Conservation (phyloP, 2,797 vertebrate species). For the Tiaroga cobitis region DNA sequence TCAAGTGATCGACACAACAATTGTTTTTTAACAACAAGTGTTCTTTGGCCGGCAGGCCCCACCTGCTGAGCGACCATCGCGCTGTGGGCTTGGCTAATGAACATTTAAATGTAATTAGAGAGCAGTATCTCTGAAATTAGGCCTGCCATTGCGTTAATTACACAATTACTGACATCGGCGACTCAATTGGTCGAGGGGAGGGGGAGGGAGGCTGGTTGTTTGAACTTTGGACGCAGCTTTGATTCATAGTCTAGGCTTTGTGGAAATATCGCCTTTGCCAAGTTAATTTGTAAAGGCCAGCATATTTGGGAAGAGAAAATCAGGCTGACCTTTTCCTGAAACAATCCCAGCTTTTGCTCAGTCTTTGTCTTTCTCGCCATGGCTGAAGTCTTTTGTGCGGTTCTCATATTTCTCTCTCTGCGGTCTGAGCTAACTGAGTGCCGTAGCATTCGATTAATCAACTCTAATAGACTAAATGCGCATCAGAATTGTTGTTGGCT, state of each 20-base stretch:
- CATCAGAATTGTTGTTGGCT: conserved; percentile 51
- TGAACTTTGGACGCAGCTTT: conserved; percentile 79
- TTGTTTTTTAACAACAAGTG: conserved; percentile 73
- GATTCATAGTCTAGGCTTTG: conserved; percentile 82
- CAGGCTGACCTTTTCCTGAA: conserved; percentile 82
- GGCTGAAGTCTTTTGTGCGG: conserved; percentile 50
- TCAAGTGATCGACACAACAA: conserved; percentile 77
- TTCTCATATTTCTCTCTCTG: conserved; percentile 25
- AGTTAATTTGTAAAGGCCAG: conserved; percentile 87
- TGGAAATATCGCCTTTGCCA: conserved; percentile 82
- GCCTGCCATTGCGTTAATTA: conserved; percentile 83
- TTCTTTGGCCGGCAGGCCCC: conserved; percentile 67
- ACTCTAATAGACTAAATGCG: conserved; percentile 54
- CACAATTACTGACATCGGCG: conserved; percentile 83
- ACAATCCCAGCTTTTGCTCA: conserved; percentile 71
- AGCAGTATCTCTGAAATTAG: conserved; percentile 80
- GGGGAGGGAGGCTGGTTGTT: conserved; percentile 66
- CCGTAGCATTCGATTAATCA: conserved; percentile 50
- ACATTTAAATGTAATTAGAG: conserved; percentile 80
- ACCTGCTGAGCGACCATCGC: conserved; percentile 66
- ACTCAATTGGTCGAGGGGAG: conserved; percentile 59
- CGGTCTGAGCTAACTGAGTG: conserved; percentile 41
- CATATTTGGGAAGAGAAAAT: conserved; percentile 84
- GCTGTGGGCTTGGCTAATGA: conserved; percentile 78
- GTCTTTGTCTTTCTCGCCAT: conserved; percentile 56